Base-by-base conservation (phyloP, 2,888 invertebrate species). In the Volucella bombylans region DNA sequence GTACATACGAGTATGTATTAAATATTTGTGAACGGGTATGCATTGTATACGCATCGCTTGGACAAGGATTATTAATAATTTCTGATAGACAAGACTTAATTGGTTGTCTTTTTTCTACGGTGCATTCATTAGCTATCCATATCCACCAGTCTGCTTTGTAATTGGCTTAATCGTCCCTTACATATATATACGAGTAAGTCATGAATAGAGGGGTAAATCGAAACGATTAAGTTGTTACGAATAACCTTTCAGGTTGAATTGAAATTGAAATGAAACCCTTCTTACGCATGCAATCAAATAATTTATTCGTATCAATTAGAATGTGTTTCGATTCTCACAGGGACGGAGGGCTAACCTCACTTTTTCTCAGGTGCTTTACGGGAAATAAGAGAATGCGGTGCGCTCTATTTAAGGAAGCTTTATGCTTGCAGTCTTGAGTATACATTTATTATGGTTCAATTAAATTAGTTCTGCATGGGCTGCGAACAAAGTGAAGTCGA, bases 281-380 rank as follows among this genome's bases (percentile, higher is more conserved):
- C 18, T 50, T 43, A 43, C 57, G 43, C 14, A 74, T 59, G 65
- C 67, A 57, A 67, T 67, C 50, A 59, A 65, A 74, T 47, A 55
- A 73, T 76, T 76, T 59, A 23, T 23, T 23, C 18, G 18, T 23
- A 67, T 67, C 74, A 65, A 76, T 76, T 59, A 67, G 49, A 64
- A 45, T 49, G 50, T 74, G 74, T 43, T 65, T 50, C 49, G 23
- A 57, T 74, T 74, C 74, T 50, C 74, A 74, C 65, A 65, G 23
- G 43, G 31, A n/a, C 15, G 6, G 15, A 8, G 55, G 14, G 4
- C 11, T 31, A 55, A 68, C 45, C 8, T 39, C 8, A 18, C 8
- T 10, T 59, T 41, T 41, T 31, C 18, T 41, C 41, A 41, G 18
- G 59, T 61, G 59, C 23, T 61, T 50, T 10, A 31, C 15, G 41